Conservation (phyloP, 1,140 invertebrate species). For the Hylaeus anthracinus region DNA sequence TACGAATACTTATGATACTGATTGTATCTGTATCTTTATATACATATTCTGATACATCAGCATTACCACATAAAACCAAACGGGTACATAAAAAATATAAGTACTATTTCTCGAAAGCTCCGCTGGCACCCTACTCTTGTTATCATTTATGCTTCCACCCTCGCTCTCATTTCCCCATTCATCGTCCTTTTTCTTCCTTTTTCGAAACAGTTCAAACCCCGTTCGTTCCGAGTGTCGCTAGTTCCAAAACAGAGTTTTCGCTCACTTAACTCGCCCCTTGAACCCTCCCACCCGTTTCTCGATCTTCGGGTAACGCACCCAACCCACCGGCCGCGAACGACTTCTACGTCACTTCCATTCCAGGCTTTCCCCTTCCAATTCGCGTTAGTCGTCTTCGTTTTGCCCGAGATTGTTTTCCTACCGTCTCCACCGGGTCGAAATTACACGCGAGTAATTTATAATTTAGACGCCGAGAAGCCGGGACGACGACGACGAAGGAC, state of each 20-base stretch:
- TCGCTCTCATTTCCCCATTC: no score
- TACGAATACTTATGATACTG: no score
- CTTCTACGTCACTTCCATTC: constrained; percentile 57
- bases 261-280: constrained; percentile 31
- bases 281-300: background rate
- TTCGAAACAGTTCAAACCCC: background rate
- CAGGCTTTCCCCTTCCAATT: constrained; percentile 44
- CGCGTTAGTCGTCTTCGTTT: constrained; percentile 56
- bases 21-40: no score
- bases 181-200: background rate
- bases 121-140: no score
- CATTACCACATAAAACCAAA: no score
- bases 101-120: no score
- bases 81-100: no score
- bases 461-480: constrained; percentile 49
- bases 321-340: constrained; percentile 31
- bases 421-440: constrained; percentile 31
- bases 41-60: no score
- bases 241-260: constrained; percentile 55
- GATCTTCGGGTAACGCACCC: background rate
- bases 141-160: no score
- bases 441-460: constrained; percentile 65
- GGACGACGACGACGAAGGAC: background rate
- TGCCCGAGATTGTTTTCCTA: constrained; percentile 35
- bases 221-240: constrained; percentile 20